Conservation (phyloP, 2,888 invertebrate genomes). For the Euplexia lucipara region DNA sequence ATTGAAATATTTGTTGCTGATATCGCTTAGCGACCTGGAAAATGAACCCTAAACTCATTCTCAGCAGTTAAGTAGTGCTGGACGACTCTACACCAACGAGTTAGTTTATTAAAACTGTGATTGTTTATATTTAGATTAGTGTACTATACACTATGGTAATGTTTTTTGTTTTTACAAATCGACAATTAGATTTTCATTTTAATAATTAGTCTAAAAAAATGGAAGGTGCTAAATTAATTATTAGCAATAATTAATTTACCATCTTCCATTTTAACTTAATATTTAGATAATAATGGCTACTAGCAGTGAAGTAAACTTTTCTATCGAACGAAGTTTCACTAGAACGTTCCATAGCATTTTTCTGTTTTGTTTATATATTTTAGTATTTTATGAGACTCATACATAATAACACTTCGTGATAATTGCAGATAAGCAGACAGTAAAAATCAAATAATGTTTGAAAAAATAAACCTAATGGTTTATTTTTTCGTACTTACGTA, state of each 20-base stretch:
- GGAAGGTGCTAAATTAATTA: too few relatives aligned
- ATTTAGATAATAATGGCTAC: not conserved
- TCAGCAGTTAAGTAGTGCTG: too few relatives aligned
- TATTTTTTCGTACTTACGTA: not conserved
- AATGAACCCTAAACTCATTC: too few relatives aligned
- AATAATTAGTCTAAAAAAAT: too few relatives aligned
- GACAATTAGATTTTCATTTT: not conserved
- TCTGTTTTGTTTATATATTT: slow-evolving; percentile 11
- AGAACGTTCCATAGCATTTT: slow-evolving; percentile 11
- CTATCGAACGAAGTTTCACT: not conserved
- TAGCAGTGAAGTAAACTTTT: not conserved
- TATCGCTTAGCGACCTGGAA: too few relatives aligned
- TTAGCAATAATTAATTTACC: not conserved
- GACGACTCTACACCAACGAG: too few relatives aligned
- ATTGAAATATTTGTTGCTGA: too few relatives aligned
- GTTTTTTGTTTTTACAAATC: not conserved
- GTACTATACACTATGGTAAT: too few relatives aligned
- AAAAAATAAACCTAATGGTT: slow-evolving; percentile 3
- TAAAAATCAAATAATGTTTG: slow-evolving; percentile 15
- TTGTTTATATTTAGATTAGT: too few relatives aligned
- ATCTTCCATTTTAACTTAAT: not conserved
- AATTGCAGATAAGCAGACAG: slow-evolving; percentile 13
- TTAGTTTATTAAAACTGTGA: too few relatives aligned
- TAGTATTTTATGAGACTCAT: slow-evolving; percentile 3
- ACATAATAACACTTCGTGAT: not conserved